These are phyloP conservation scores for Pipra filicauda DNA, from an alignment of 2,113 vertebrate genomes.

Conservation along the genomic window DNA sequence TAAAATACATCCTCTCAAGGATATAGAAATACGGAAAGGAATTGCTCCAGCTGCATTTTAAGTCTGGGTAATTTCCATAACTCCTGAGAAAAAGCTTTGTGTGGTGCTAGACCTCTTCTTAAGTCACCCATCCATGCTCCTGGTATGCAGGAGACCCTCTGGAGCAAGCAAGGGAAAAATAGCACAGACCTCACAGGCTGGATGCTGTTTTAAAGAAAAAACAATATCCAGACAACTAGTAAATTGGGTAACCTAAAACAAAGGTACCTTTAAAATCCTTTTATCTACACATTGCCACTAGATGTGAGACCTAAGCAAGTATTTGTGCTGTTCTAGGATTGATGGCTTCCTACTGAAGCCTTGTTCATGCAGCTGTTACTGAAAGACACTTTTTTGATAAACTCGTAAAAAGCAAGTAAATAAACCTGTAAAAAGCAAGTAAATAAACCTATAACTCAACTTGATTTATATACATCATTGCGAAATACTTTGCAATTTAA, in stretches of 20 bases:
- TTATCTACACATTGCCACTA: neutral
- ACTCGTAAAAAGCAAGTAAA: neutral
- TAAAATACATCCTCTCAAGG: slow-evolving; percentile 35
- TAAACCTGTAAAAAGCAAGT: neutral
- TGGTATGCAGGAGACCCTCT: rapidly evolving
- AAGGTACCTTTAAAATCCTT: neutral
- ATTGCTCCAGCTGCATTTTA: neutral
- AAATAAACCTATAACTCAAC: neutral
- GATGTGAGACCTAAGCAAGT: neutral
- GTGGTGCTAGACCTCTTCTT: neutral
- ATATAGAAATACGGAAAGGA: slow-evolving; percentile 11
- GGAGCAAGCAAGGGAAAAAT: neutral
- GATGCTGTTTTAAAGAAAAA: neutral
- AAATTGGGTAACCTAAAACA: neutral
- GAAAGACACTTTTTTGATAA: neutral
- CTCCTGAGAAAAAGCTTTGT: neutral
- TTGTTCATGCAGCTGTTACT: neutral
- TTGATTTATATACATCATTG: neutral
- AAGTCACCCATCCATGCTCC: neutral
- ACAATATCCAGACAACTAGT: neutral
- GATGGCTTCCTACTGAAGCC: neutral
- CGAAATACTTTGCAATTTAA: neutral
- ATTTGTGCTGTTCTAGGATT: neutral
- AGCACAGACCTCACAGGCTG: neutral
- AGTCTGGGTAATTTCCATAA: neutral